phyloP scores from a whole-genome alignment of 2,113 vertebrate genomes.

The Cyphomyrus plagiostoma region DNA sequence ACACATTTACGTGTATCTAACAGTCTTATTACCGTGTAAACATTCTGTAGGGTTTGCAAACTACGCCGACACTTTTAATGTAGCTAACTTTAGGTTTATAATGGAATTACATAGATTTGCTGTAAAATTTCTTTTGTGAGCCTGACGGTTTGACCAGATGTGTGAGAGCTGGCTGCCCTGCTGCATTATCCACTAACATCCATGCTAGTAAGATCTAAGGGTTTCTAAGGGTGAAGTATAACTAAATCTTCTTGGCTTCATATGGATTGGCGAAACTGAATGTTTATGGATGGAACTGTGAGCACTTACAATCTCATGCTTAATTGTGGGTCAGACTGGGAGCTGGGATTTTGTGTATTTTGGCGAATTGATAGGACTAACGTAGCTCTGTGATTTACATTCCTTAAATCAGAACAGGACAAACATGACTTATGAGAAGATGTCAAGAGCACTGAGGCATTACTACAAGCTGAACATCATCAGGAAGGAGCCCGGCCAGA shows the following conservation, averaged over 20 bases:
- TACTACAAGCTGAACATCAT: slow-evolving; percentile 99
- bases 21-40: not conserved
- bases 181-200: not conserved
- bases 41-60: not conserved
- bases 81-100: not conserved
- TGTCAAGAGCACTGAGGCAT: slow-evolving; percentile 97
- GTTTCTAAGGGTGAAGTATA: not conserved
- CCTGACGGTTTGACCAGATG: not conserved
- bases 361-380: not conserved
- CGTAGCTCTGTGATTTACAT: not conserved
- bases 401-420: slow-evolving; percentile 83
- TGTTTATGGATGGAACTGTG: not conserved
- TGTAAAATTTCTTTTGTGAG: not conserved
- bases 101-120: not conserved
- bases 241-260: not conserved
- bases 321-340: not conserved
- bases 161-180: not conserved
- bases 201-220: not conserved
- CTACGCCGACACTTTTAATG: too few relatives aligned
- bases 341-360: not conserved
- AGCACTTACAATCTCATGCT: not conserved
- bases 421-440: slow-evolving; percentile 99
- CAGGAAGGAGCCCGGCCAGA: slow-evolving; percentile 95
- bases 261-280: not conserved
- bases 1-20: not conserved